phyloP scores from a whole-genome alignment of 2,888 invertebrate genomes.

The Dioctria rufipes region DNA sequence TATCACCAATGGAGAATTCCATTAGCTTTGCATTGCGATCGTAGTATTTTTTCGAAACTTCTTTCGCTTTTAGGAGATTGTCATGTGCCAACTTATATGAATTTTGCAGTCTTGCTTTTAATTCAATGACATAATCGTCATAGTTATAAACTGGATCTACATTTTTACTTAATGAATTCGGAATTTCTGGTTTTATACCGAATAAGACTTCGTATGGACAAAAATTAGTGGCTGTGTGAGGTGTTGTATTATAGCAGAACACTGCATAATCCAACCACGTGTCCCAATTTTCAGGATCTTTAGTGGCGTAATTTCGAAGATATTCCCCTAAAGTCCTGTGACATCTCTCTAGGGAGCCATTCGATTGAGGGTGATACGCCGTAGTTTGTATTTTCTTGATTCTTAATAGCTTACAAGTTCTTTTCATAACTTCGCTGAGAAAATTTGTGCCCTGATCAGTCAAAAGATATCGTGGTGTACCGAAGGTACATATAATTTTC shows the following conservation, averaged over 20 bases:
- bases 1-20: too few relatives aligned
- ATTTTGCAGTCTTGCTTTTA: too few relatives aligned
- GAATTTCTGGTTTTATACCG: background rate
- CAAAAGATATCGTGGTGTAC: background rate
- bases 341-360: background rate
- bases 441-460: background rate
- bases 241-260: background rate
- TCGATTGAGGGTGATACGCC: background rate
- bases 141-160: too few relatives aligned
- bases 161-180: too few relatives aligned
- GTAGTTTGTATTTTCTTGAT: constrained; percentile 9
- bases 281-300: constrained; percentile 64
- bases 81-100: too few relatives aligned
- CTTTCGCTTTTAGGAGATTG: too few relatives aligned
- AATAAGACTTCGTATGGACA: background rate
- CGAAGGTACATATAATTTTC: background rate
- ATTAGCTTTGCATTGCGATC: too few relatives aligned
- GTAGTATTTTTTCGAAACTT: too few relatives aligned
- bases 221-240: background rate
- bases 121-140: too few relatives aligned
- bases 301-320: background rate
- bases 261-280: constrained; percentile 62
- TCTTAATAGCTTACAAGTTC: background rate
- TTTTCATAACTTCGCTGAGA: background rate
- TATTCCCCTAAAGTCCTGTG: background rate